Evolutionary conservation across 2,113 vertebrate genomes (phyloP).

Genomic region (Nicator chloris): DNA sequence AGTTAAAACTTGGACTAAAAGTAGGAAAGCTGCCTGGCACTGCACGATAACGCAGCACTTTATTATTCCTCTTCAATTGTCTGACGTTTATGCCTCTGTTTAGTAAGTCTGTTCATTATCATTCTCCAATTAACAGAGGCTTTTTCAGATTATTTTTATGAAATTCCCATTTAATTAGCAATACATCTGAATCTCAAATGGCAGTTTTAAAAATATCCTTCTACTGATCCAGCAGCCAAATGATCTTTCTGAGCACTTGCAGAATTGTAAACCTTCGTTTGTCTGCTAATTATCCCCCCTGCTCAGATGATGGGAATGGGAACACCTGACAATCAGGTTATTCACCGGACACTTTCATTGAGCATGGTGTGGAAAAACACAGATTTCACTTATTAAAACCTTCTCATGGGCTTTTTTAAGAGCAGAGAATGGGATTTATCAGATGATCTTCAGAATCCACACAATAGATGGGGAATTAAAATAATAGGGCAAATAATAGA

Average conservation of each 20-base stretch:
- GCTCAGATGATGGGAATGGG: constrained; percentile 19
- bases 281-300: constrained; percentile 56
- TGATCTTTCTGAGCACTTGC: constrained; percentile 32
- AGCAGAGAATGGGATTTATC: constrained; percentile 58
- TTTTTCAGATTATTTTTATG: constrained; percentile 53
- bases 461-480: constrained; percentile 66
- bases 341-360: constrained; percentile 47
- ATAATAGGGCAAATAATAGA: constrained; percentile 59
- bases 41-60: constrained; percentile 20
- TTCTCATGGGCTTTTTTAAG: constrained; percentile 30
- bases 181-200: constrained; percentile 49
- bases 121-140: constrained; percentile 34
- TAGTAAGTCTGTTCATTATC: constrained; percentile 41
- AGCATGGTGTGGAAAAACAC: constrained; percentile 16
- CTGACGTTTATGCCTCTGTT: constrained; percentile 33
- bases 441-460: constrained; percentile 18
- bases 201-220: constrained; percentile 63
- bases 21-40: constrained; percentile 30
- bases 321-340: constrained; percentile 69
- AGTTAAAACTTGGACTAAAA: constrained; percentile 37
- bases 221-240: constrained; percentile 54
- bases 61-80: constrained; percentile 30
- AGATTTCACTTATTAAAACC: constrained; percentile 40
- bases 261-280: constrained; percentile 41
- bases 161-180: constrained; percentile 62